A percentile compares a stretch with the other conserved stretches of the same genome.
These are phyloP conservation scores for Chelmon rostratus DNA, from an alignment of 2,797 vertebrate species.

Conservation along the genomic window DNA sequence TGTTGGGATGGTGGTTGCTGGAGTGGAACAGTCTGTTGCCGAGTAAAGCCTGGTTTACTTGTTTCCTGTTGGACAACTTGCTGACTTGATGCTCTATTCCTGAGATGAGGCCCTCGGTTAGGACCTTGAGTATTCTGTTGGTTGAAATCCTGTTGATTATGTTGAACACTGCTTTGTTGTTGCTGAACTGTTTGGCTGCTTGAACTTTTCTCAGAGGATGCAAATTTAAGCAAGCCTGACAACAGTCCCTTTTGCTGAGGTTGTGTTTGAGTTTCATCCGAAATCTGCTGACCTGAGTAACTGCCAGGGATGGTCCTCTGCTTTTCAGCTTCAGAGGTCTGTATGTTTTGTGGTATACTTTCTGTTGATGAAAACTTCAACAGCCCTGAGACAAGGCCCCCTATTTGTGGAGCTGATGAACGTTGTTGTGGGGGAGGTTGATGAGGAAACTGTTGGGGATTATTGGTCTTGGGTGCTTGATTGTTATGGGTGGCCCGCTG, in stretches of 20 bases:
- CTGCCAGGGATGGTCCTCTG: conserved; percentile 32
- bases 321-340: conserved; percentile 51
- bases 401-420: conserved; percentile 56
- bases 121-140: conserved; percentile 50
- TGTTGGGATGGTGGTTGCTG: conserved; percentile 71
- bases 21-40: conserved; percentile 76
- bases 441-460: conserved; percentile 50
- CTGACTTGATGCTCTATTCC: conserved; percentile 46
- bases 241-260: conserved; percentile 74
- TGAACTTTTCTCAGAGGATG: conserved; percentile 72
- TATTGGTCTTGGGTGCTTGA: conserved; percentile 59
- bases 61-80: conserved; percentile 60
- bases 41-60: conserved; percentile 61
- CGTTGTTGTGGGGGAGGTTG: conserved; percentile 65
- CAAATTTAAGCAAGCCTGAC: conserved; percentile 80
- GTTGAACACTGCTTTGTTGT: conserved; percentile 46
- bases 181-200: conserved; percentile 63
- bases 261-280: conserved; percentile 54
- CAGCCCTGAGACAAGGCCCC: conserved; percentile 79
- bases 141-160: conserved; percentile 43
- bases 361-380: conserved; percentile 87
- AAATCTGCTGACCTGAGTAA: conserved; percentile 46
- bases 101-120: conserved; percentile 46
- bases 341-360: conserved; percentile 71
- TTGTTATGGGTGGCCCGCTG: conserved; percentile 59